These are phyloP conservation scores for Machimus atricapillus DNA, from an alignment of 2,888 invertebrate genomes.

Conservation along the genomic window DNA sequence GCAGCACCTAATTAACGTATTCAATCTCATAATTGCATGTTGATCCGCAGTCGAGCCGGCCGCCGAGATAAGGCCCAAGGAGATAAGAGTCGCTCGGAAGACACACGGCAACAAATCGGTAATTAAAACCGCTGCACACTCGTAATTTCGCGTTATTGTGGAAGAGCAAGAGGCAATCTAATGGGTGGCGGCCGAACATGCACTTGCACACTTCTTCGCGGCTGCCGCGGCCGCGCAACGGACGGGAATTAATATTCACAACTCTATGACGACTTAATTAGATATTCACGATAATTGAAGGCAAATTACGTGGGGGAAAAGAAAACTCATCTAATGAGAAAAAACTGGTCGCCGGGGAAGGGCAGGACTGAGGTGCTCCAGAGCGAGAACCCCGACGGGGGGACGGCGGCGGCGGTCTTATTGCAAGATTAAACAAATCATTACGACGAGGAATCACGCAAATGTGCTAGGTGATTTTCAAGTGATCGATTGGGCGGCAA, in stretches of 20 bases:
- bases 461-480: background rate
- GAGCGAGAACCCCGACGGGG: background rate
- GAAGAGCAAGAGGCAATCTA: background rate
- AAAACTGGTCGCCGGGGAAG: background rate
- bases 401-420: background rate
- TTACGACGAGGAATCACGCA: background rate
- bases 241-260: slow-evolving; percentile 37
- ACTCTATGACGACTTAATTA: slow-evolving; percentile 40
- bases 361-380: background rate
- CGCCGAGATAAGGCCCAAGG: slow-evolving; percentile 5
- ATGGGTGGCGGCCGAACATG: background rate
- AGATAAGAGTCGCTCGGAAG: slow-evolving; percentile 10
- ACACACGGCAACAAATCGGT: slow-evolving; percentile 21
- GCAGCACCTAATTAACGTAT: slow-evolving; percentile 26
- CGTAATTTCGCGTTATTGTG: slow-evolving; percentile 31
- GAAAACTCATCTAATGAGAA: slow-evolving; percentile 3
- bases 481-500: background rate
- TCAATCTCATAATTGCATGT: slow-evolving; percentile 36
- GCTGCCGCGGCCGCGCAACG: no score
- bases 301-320: background rate
- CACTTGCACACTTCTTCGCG: background rate
- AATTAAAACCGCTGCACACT: slow-evolving; percentile 30
- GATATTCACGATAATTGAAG: slow-evolving; percentile 31
- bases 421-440: background rate
- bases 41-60: slow-evolving; percentile 17